Base-by-base conservation (phyloP, 2,797 vertebrate genomes). In the Mus spretus region DNA sequence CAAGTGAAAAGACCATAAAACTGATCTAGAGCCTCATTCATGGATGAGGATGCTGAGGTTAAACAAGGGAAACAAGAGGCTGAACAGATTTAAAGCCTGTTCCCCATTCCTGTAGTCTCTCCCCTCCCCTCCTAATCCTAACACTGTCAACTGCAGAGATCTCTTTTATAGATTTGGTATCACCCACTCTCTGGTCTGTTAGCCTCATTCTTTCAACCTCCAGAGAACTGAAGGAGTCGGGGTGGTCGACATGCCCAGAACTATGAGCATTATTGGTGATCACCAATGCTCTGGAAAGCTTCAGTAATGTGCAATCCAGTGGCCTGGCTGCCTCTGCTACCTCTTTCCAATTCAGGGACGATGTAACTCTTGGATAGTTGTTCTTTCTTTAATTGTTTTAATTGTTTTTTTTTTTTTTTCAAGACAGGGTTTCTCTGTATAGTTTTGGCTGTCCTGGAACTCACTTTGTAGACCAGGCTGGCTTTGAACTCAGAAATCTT, bases 231-330 rank as follows among this genome's bases (percentile, higher is more conserved):
- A 26, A 63, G 31, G 7, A 20, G 3, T 11, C 1, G 13, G 26
- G n/a, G 31, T 59, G 1, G 3, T 20, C 55, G 2, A 3, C 44
- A 85, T 63, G 55, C 1, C 6, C 78, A 80, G 82, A 74, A 19
- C 13, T 15, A 11, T 37, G n/a, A n/a, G 12, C 10, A 34, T 10
- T 31, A 0, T 61, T 61, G 37, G 4, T 40, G 24, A 22, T 3
- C 24, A 14, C 6, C 0, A 4, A 12, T 1, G 1, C 65, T 40
- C 12, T 26, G 6, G 12, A 40, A 0, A 2, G 24, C n/a, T 61
- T 9, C 55, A 34, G 20, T 26, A 19, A 47, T 1, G 44, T 34
- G 26, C 22, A 3, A 19, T 57, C 3, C 70, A 37, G 28, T 37
- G 6, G 11, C 12, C 61, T 47, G 0, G 6, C 28, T 14, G 11